Percentiles rank a stretch among this genome's conserved stretches.
These are phyloP conservation scores for Pedetes capensis DNA, from an alignment of 2,113 vertebrate species.

Conservation along the genomic window DNA sequence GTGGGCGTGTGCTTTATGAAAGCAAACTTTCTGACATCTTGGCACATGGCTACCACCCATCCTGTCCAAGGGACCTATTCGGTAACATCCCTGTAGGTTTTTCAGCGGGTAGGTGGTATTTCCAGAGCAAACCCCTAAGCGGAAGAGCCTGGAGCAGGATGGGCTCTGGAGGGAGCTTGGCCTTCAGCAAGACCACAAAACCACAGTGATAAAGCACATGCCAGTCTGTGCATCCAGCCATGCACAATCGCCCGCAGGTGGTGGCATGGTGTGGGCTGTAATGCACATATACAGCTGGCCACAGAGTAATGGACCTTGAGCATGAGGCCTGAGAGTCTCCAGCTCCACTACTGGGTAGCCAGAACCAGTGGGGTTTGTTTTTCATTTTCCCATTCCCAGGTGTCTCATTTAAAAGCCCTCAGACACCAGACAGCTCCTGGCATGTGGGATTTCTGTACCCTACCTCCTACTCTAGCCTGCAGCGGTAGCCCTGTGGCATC, in stretches of 20 bases:
- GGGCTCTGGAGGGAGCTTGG: constrained; percentile 22
- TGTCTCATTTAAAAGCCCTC: not conserved
- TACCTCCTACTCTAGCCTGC: too few species aligned
- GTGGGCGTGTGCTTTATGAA: too few species aligned
- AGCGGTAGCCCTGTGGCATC: too few species aligned
- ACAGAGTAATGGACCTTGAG: constrained; percentile 74
- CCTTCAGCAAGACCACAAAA: constrained; percentile 77
- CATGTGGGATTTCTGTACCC: not conserved
- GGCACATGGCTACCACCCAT: not conserved
- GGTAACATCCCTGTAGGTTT: not conserved
- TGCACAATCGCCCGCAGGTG: constrained; percentile 78
- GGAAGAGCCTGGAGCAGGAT: constrained; percentile 43
- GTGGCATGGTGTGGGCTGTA: constrained; percentile 52
- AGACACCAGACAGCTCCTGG: fast-evolving
- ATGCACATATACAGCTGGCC: too few species aligned
- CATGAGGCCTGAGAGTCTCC: not conserved
- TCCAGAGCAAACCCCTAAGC: constrained; percentile 51
- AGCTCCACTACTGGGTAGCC: not conserved
- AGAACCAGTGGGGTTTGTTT: not conserved
- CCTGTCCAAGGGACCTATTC: too few species aligned
- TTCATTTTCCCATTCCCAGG: not conserved
- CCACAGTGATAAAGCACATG: constrained; percentile 76
- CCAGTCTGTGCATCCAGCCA: constrained; percentile 60
- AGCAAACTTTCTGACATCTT: too few species aligned
- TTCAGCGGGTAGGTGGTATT: not conserved